phyloP scores from a whole-genome alignment of 2,888 invertebrate species.

The Caradrina kadenii region DNA sequence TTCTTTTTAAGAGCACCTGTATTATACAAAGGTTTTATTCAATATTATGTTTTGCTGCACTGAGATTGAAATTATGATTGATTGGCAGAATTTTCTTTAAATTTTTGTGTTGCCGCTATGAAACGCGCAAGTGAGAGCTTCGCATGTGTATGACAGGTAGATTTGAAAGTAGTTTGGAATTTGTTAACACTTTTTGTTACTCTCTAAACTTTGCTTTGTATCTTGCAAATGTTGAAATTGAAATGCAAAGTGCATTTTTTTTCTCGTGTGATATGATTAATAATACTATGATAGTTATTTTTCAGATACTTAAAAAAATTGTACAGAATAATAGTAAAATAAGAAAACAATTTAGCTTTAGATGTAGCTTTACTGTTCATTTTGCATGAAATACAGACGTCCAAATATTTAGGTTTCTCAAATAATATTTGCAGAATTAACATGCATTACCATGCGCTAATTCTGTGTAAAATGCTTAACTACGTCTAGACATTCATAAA shows the following conservation, averaged over 20 bases:
- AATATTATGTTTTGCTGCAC: constrained; percentile 13
- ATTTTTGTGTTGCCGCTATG: constrained; percentile 4
- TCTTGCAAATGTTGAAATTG: constrained; percentile 47
- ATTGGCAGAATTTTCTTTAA: neutral
- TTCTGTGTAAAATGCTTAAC: constrained; percentile 80
- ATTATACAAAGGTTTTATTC: neutral
- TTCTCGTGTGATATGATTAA: neutral
- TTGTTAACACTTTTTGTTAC: constrained; percentile 41
- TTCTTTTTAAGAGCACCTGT: constrained; percentile 18
- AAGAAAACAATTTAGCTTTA: neutral
- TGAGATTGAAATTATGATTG: neutral
- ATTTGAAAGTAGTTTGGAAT: constrained; percentile 57
- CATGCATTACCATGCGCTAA: constrained; percentile 84
- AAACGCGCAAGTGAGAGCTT: constrained; percentile 48
- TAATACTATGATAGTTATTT: neutral
- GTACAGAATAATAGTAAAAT: constrained; percentile 1
- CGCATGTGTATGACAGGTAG: constrained; percentile 61
- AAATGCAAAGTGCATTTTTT: constrained; percentile 17
- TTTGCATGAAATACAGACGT: constrained; percentile 50
- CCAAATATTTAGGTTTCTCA: constrained; percentile 21
- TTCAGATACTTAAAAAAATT: constrained; percentile 21
- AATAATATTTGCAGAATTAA: constrained; percentile 72
- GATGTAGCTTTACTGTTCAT: constrained; percentile 14
- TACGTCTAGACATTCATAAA: constrained; percentile 69
- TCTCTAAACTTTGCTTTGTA: constrained; percentile 55